A percentile compares a stretch with the other conserved stretches of the same genome.
phyloP scores from a whole-genome alignment of 2,888 invertebrate species.

The Rhabditophanes sp. region DNA sequence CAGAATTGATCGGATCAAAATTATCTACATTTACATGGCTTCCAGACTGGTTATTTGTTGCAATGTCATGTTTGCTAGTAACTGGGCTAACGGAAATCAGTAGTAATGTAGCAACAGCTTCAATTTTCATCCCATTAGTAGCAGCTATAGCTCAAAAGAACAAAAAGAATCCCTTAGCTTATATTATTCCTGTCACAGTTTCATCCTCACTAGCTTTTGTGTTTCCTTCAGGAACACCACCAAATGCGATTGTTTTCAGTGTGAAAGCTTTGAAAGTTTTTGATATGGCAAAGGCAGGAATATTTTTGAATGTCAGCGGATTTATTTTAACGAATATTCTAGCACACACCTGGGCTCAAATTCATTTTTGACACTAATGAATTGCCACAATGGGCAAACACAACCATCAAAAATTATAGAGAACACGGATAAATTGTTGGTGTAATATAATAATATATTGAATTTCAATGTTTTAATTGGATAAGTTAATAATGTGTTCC shows the following conservation, averaged over 20 bases:
- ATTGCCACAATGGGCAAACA: constrained; percentile 55
- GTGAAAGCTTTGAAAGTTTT: constrained; percentile 15
- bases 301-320: constrained; percentile 61
- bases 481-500: too few relatives aligned
- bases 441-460: too few relatives aligned
- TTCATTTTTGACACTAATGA: constrained; percentile 55
- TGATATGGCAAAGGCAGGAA: constrained; percentile 54
- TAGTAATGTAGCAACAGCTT: constrained; percentile 20
- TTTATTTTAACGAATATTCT: constrained; percentile 57
- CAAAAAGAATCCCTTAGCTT: constrained; percentile 17
- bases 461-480: too few relatives aligned
- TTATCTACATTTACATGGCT: constrained; percentile 8
- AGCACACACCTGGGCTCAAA: constrained; percentile 61
- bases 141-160: constrained; percentile 44
- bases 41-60: constrained; percentile 12
- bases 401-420: too few relatives aligned
- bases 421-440: too few relatives aligned
- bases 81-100: constrained; percentile 20
- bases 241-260: constrained; percentile 31
- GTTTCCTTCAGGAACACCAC: constrained; percentile 31
- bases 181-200: constrained; percentile 21
- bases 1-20: constrained; percentile 9
- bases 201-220: constrained; percentile 28
- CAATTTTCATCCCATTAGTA: constrained; percentile 58
- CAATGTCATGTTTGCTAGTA: constrained; percentile 12